Conservation (phyloP, 2,797 vertebrate genomes). For the Characodon lateralis region DNA sequence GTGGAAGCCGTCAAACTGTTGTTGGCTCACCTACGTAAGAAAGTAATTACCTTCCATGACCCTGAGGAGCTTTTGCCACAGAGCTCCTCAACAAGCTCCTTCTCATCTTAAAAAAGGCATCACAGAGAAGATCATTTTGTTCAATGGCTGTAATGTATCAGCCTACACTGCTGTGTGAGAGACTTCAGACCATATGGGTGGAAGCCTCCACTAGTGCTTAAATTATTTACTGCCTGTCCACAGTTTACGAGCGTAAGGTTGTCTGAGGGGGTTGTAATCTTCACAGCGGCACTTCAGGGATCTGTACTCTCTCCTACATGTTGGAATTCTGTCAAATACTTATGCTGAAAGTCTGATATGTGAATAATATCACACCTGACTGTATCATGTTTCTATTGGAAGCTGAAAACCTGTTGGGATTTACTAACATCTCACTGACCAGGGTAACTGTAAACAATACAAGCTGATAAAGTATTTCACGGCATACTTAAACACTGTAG, state of each 20-base stretch:
- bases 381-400: background rate
- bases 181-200: background rate
- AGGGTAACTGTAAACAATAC: background rate
- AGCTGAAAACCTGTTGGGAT: background rate
- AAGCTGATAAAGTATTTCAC: too few species aligned
- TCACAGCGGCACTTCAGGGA: background rate
- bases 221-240: slow-evolving; percentile 5
- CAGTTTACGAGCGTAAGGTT: background rate
- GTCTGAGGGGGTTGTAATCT: background rate
- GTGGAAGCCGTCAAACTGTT: background rate
- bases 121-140: background rate
- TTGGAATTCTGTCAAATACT: background rate
- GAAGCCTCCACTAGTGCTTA: background rate
- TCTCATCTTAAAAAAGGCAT: background rate
- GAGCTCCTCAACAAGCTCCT: background rate
- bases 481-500: background rate
- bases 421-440: background rate
- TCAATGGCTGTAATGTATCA: background rate
- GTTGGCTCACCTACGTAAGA: background rate
- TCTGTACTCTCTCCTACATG: background rate
- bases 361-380: background rate
- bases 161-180: background rate
- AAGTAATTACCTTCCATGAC: background rate
- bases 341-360: background rate
- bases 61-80: background rate